Percentiles rank a stretch among this genome's conserved stretches.
Evolutionary conservation across 2,888 invertebrate genomes (phyloP).

Genomic region (Drosophila vallismaia): DNA sequence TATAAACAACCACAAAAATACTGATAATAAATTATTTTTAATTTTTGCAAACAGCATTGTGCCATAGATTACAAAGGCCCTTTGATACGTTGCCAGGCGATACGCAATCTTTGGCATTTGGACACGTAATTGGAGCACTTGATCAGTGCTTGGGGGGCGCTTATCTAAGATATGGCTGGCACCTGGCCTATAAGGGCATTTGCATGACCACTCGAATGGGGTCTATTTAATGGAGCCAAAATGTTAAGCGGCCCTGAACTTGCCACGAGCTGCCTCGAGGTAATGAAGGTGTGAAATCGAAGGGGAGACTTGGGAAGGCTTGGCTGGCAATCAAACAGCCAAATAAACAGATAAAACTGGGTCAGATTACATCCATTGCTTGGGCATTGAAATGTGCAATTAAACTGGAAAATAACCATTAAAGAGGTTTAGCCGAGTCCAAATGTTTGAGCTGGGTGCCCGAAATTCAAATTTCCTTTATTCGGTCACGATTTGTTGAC

Average conservation of each 20-base stretch:
- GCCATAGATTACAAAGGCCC: conserved; percentile 17
- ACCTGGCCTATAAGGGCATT: conserved; percentile 27
- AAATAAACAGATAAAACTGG: conserved; percentile 47
- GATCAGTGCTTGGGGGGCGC: conserved; percentile 28
- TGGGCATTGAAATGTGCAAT: conserved; percentile 23
- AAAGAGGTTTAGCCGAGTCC: conserved; percentile 15
- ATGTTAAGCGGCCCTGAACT: conserved; percentile 41
- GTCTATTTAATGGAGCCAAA: conserved; percentile 41
- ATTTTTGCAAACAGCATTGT: conserved; percentile 6
- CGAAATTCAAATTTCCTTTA: conserved; percentile 39
- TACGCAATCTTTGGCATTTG: conserved; percentile 18
- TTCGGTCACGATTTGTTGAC: conserved; percentile 66
- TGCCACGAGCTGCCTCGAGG: conserved; percentile 30
- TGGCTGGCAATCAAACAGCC: conserved; percentile 16
- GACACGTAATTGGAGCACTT: conserved; percentile 38
- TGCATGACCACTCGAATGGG: conserved; percentile 23
- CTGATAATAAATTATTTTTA: conserved; percentile 16
- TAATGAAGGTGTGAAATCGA: conserved; percentile 44
- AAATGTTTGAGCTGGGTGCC: conserved; percentile 11
- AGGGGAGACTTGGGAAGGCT: conserved; percentile 37
- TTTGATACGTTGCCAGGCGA: conserved; percentile 31
- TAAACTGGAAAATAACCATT: conserved; percentile 28
- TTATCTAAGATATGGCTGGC: conserved; percentile 47
- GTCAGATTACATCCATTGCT: conserved; percentile 57
- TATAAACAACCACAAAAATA: neutral